Conservation (phyloP, 1,140 invertebrate species). For the Drosophila simulans region DNA sequence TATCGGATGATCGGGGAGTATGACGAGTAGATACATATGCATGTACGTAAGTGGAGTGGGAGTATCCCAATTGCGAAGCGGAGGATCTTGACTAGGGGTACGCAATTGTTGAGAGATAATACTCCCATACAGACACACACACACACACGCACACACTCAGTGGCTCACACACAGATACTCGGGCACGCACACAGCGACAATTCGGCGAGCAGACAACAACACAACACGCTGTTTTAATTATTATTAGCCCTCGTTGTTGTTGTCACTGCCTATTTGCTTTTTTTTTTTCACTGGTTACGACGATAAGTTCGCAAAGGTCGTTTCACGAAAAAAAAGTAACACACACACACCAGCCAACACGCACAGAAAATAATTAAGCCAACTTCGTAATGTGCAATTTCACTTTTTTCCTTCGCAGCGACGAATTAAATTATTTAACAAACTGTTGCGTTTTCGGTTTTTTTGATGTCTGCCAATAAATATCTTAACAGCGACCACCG, state of each 20-base stretch:
- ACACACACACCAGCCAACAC: slow-evolving; percentile 16
- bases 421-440: slow-evolving; percentile 18
- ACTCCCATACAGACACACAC: slow-evolving; percentile 14
- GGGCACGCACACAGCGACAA: slow-evolving; percentile 12
- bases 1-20: slow-evolving; percentile 11
- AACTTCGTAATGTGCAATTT: slow-evolving; percentile 12
- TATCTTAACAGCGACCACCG: too few species aligned
- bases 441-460: slow-evolving; percentile 2
- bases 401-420: slow-evolving; percentile 3
- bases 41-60: neutral
- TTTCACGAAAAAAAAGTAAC: slow-evolving; percentile 32
- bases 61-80: neutral
- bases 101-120: slow-evolving; percentile 32
- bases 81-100: neutral
- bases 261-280: slow-evolving; percentile 12
- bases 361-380: slow-evolving; percentile 23
- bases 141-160: slow-evolving; percentile 16
- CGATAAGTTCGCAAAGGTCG: slow-evolving; percentile 74
- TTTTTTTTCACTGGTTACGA: slow-evolving; percentile 54
- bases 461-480: neutral
- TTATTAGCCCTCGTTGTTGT: slow-evolving; percentile 60
- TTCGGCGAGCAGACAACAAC: slow-evolving; percentile 16
- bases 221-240: slow-evolving; percentile 73
- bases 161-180: slow-evolving; percentile 16
- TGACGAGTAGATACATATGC: neutral